Evolutionary conservation across 1,140 invertebrate genomes (phyloP).

Genomic region (Parapsyche elsis): DNA sequence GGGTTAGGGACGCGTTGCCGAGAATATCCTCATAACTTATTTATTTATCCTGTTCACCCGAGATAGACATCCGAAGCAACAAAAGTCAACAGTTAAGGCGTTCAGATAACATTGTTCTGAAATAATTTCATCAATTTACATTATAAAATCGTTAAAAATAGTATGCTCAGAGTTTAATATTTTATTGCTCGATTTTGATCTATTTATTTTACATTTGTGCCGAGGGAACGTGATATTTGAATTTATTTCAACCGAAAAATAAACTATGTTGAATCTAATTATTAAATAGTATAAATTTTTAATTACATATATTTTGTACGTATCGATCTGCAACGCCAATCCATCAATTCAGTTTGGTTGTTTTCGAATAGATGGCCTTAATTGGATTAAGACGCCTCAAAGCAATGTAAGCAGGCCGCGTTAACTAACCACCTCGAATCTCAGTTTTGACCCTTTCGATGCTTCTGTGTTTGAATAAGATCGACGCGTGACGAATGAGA

Average conservation of each 20-base stretch:
- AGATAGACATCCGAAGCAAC: not conserved
- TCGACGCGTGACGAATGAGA: not conserved
- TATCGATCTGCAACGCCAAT: no score
- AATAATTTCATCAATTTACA: not conserved
- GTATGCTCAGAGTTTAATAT: no score
- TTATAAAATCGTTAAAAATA: no score
- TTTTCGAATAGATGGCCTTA: not conserved
- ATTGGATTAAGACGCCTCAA: slow-evolving; percentile 1
- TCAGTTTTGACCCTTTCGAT: not conserved
- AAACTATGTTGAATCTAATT: not conserved
- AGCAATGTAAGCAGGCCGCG: slow-evolving; percentile 1
- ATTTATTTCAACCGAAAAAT: not conserved
- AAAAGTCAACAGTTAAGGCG: not conserved
- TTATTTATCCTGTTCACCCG: slow-evolving; percentile 3
- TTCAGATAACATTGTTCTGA: not conserved
- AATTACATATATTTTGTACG: not conserved
- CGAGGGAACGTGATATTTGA: no score
- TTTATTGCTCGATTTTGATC: no score
- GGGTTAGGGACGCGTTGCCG: not conserved
- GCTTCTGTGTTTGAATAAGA: not conserved
- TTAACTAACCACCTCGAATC: not conserved
- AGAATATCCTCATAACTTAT: slow-evolving; percentile 23
- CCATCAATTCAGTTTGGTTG: no score
- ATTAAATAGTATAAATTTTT: no score
- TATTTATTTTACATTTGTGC: no score